Evolutionary conservation across 2,888 invertebrate species (phyloP).

Genomic region (Melipona bicolor): DNA sequence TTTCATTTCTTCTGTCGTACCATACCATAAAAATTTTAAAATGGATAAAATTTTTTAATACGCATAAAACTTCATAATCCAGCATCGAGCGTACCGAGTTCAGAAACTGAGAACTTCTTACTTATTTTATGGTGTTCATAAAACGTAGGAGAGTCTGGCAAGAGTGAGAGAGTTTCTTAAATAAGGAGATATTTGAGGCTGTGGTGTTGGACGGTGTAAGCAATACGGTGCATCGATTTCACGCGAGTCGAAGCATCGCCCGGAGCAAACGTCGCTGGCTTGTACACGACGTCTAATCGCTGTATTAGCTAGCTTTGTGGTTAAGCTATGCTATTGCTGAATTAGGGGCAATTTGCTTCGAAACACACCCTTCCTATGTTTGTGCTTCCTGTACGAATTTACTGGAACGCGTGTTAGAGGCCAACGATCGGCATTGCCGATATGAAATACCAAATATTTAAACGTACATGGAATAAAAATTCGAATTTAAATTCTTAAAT

Average conservation of each 20-base stretch:
- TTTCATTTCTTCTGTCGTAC: too few relatives aligned
- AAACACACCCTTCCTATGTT: slow-evolving; percentile 75
- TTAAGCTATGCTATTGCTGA: slow-evolving; percentile 79
- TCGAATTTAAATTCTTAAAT: too few relatives aligned
- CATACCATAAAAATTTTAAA: too few relatives aligned
- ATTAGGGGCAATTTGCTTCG: slow-evolving; percentile 77
- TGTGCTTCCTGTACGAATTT: slow-evolving; percentile 66
- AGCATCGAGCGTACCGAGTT: too few relatives aligned
- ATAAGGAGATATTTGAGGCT: slow-evolving; percentile 30
- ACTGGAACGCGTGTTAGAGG: slow-evolving; percentile 20
- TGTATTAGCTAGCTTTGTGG: slow-evolving; percentile 79
- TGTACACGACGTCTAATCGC: slow-evolving; percentile 78
- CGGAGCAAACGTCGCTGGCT: slow-evolving; percentile 71
- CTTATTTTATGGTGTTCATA: not conserved
- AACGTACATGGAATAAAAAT: too few relatives aligned
- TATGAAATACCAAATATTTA: too few relatives aligned
- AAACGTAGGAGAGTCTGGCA: not conserved
- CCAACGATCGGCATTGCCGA: slow-evolving; percentile 5
- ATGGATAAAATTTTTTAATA: too few relatives aligned
- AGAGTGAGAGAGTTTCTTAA: not conserved
- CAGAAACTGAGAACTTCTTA: not conserved
- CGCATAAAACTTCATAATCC: too few relatives aligned
- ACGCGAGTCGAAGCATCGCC: slow-evolving; percentile 72
- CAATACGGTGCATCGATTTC: slow-evolving; percentile 75
- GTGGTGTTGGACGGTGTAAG: slow-evolving; percentile 63